Evolutionary conservation across 2,888 invertebrate genomes (phyloP).

Genomic region (Sinelater perroti): DNA sequence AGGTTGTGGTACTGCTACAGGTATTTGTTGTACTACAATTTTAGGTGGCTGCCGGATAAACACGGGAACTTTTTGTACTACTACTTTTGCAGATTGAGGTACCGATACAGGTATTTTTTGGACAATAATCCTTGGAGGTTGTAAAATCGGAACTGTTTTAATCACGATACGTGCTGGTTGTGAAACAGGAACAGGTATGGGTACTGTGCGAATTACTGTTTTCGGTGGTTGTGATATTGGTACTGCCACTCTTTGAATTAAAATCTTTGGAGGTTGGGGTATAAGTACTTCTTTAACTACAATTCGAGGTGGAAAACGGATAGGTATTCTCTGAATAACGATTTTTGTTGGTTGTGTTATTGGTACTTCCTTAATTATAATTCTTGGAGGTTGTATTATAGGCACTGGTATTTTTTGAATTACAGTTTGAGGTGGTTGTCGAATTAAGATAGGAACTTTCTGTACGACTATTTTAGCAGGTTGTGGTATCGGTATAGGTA

Average conservation of each 20-base stretch:
- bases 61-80: constrained; percentile 18
- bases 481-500: too few species aligned
- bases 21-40: constrained; percentile 15
- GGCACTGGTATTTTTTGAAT: background rate
- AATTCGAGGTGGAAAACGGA: too few species aligned
- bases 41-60: constrained; percentile 11
- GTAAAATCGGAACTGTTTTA: constrained; percentile 10
- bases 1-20: constrained; percentile 10
- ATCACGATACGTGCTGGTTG: constrained; percentile 3
- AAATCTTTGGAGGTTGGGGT: background rate
- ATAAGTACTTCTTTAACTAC: too few species aligned
- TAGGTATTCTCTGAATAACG: constrained; percentile 21
- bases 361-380: constrained; percentile 27
- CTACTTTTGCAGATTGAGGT: background rate
- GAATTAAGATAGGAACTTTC: constrained; percentile 9
- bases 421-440: background rate
- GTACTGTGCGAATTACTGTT: constrained; percentile 15
- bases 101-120: constrained; percentile 13
- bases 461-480: background rate
- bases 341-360: constrained; percentile 22
- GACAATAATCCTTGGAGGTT: constrained; percentile 15
- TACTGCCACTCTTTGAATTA: constrained; percentile 15
- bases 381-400: constrained; percentile 14
- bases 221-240: constrained; percentile 9
- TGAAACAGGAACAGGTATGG: background rate